These are phyloP conservation scores for Drosophila neonasuta DNA, from an alignment of 2,888 invertebrate species.

Conservation along the genomic window DNA sequence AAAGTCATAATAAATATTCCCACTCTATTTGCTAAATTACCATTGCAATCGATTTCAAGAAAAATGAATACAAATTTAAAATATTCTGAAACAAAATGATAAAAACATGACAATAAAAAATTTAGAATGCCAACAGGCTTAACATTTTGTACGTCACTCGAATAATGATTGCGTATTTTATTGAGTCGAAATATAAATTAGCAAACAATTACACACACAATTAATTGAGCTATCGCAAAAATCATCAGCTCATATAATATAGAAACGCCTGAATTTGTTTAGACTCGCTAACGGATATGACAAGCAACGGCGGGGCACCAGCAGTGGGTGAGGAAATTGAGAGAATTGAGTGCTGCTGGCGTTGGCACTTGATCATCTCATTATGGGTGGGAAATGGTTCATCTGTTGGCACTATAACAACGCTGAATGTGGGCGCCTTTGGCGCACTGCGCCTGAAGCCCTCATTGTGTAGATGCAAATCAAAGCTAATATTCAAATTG, in stretches of 20 bases:
- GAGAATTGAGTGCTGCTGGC: constrained; percentile 48
- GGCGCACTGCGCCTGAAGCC: constrained; percentile 76
- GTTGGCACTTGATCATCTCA: constrained; percentile 68
- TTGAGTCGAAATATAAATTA: constrained; percentile 23
- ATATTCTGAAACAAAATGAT: neutral
- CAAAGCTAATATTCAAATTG: constrained; percentile 71
- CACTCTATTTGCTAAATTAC: constrained; percentile 5
- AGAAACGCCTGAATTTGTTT: constrained; percentile 81
- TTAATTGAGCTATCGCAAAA: constrained; percentile 32
- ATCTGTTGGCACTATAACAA: constrained; percentile 67
- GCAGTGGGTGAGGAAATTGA: constrained; percentile 23
- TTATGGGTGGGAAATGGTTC: constrained; percentile 74
- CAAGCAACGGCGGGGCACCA: constrained; percentile 71
- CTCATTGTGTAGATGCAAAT: constrained; percentile 76
- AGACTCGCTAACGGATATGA: constrained; percentile 80
- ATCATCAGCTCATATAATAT: constrained; percentile 77
- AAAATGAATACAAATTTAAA: neutral
- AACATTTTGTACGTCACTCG: constrained; percentile 24
- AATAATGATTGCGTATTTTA: constrained; percentile 25
- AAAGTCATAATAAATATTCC: neutral
- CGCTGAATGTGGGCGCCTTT: constrained; percentile 72
- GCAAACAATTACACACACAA: constrained; percentile 23
- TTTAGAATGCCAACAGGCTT: neutral
- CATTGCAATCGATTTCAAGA: constrained; percentile 7
- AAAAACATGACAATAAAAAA: constrained; percentile 12